These are phyloP conservation scores for Benthochromis sp. DNA, from an alignment of 2,113 vertebrate genomes.

Conservation along the genomic window DNA sequence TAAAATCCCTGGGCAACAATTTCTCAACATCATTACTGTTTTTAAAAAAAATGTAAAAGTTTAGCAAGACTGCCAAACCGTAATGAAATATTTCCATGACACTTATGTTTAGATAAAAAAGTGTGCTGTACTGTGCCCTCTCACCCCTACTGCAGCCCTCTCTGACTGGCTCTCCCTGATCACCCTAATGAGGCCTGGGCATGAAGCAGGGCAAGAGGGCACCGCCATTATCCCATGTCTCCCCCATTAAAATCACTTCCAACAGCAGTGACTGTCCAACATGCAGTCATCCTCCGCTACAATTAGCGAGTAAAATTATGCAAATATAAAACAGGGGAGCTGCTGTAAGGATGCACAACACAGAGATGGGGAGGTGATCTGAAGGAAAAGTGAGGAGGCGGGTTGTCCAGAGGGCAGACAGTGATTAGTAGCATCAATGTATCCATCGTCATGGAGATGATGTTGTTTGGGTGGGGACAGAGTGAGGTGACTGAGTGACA, in stretches of 20 bases:
- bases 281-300: slow-evolving; percentile 12
- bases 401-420: slow-evolving; percentile 39
- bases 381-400: slow-evolving; percentile 39
- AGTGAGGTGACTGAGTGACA: slow-evolving; percentile 54
- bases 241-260: slow-evolving; percentile 63
- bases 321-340: slow-evolving; percentile 32
- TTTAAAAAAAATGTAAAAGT: not conserved
- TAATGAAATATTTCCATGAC: slow-evolving; percentile 29
- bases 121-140: slow-evolving; percentile 35
- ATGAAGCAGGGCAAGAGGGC: slow-evolving; percentile 69
- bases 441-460: slow-evolving; percentile 27
- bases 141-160: slow-evolving; percentile 35
- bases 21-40: slow-evolving; percentile 4
- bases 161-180: slow-evolving; percentile 54
- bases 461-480: slow-evolving; percentile 50
- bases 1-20: not conserved
- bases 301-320: slow-evolving; percentile 56
- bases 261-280: slow-evolving; percentile 37
- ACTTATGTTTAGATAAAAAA: slow-evolving; percentile 35
- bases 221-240: slow-evolving; percentile 65
- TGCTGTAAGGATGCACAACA: slow-evolving; percentile 11
- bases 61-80: not conserved
- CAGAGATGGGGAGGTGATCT: slow-evolving; percentile 29
- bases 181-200: slow-evolving; percentile 68
- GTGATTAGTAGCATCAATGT: slow-evolving; percentile 61